Base-by-base conservation (phyloP, 2,888 invertebrate species). In the Hydriomena furcata region DNA sequence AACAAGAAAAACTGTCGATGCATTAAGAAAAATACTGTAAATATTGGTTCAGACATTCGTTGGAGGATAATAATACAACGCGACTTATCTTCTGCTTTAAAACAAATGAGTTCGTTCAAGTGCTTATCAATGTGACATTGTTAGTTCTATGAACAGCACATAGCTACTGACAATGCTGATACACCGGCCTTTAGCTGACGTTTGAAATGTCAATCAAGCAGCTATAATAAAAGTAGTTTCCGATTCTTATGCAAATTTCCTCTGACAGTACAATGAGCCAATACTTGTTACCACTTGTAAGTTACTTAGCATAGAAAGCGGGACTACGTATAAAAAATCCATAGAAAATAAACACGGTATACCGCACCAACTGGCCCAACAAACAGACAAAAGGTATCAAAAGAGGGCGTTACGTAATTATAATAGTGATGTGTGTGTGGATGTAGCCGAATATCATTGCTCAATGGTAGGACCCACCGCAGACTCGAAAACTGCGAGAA, bases 221-320 rank as follows among this genome's bases (percentile, higher is more conserved):
- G 54, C 58, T 61, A 63, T 71, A 66, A 66, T 58, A 56, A 61
- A 68, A 53, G 55, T 63, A 45, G 54, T 56, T 36, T 56, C 58
- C 62, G 56, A 73, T 77, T 76, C 71, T 70, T 63, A 77, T 78
- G 73, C 71, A 73, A 76, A 78, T 73, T 37, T 35, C 48, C 54
- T 52, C 60, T 60, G 62, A 68, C 68, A 71, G 68, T 66, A 75
- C 73, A 77, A 75, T 60, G 40, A 66, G 55, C 62, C 65, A 69
- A 72, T 67, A 70, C 71, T 60, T 64, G 69, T 73, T 70, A 63
- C 72, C 63, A 72, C 69, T 72, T 69, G 70, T 64, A 66, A 71
- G 70, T 65, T 66, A 77, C 77, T 83, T 80, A 76, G 76, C 84
- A 83, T 83, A 78, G 76, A 81, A 79, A 80, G 76, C 76, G 68